Evolutionary conservation across 2,888 invertebrate species (phyloP).

Genomic region (Eulithis testata): DNA sequence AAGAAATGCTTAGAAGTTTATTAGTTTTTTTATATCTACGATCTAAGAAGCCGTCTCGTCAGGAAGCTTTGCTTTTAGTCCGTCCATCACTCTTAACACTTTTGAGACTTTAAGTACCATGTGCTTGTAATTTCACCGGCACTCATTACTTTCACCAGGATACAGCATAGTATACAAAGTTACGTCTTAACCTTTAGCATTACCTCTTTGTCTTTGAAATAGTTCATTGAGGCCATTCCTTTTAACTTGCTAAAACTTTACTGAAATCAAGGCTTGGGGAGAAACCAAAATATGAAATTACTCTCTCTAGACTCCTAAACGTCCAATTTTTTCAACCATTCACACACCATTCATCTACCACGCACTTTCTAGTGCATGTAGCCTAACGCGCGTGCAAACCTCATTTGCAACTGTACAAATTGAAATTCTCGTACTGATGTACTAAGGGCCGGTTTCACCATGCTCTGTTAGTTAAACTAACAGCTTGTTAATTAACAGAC

Average conservation of each 20-base stretch:
- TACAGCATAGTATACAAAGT: not conserved
- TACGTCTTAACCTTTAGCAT: not conserved
- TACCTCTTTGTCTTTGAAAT: constrained; percentile 6
- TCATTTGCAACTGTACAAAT: constrained; percentile 43
- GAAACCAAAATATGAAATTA: constrained; percentile 19
- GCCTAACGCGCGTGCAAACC: constrained; percentile 21
- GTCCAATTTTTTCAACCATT: constrained; percentile 21
- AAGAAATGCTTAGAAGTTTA: too few relatives aligned
- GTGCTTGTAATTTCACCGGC: too few relatives aligned
- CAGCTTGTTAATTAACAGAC: too few relatives aligned
- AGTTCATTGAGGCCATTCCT: constrained; percentile 13
- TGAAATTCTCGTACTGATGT: constrained; percentile 40
- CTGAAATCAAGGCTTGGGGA: constrained; percentile 14
- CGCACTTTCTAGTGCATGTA: not conserved
- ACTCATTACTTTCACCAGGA: too few relatives aligned
- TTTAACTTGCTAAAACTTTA: constrained; percentile 12
- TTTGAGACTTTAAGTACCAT: not conserved
- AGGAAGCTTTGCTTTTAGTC: too few relatives aligned
- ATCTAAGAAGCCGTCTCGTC: too few relatives aligned
- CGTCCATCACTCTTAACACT: too few relatives aligned
- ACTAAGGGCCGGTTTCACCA: too few relatives aligned
- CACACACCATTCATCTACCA: too few relatives aligned
- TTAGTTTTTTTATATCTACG: too few relatives aligned
- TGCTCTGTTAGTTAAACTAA: too few relatives aligned
- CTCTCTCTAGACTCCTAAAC: constrained; percentile 20